These are phyloP conservation scores for Minunthozetes semirufus DNA, from an alignment of 2,888 invertebrate genomes.

Conservation along the genomic window DNA sequence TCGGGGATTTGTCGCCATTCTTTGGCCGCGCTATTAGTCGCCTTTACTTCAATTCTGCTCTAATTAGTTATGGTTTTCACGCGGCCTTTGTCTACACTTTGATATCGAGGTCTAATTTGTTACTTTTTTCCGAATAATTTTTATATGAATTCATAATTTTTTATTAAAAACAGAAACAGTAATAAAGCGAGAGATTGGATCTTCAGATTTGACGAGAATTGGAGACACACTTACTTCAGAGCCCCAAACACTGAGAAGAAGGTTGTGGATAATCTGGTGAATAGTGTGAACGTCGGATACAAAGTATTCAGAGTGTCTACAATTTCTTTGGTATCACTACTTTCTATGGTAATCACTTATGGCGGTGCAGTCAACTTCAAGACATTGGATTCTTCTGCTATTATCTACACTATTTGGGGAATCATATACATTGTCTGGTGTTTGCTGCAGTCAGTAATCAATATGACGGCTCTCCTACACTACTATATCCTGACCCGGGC, in stretches of 20 bases:
- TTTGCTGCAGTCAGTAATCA: not conserved
- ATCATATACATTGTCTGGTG: not conserved
- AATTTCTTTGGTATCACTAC: too few relatives aligned
- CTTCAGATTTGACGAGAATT: not conserved
- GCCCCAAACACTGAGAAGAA: not conserved
- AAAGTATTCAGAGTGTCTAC: not conserved
- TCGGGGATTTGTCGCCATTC: not conserved
- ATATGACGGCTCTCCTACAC: constrained; percentile 27
- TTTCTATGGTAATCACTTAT: not conserved
- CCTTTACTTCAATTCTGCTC: constrained; percentile 22
- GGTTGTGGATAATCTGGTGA: not conserved
- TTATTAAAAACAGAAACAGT: not conserved
- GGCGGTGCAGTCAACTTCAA: not conserved
- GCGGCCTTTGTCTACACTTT: constrained; percentile 22
- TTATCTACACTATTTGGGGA: not conserved
- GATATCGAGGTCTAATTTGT: not conserved
- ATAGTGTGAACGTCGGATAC: not conserved
- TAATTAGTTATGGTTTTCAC: constrained; percentile 16
- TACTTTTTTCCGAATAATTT: not conserved
- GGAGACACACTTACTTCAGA: not conserved
- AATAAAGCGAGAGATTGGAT: not conserved
- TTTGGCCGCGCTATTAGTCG: constrained; percentile 28
- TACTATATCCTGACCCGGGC: constrained; percentile 29
- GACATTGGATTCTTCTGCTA: not conserved
- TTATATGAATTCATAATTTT: not conserved